Evolutionary conservation across 2,888 invertebrate genomes (phyloP).

Genomic region (Aphidoletes aphidimyza): DNA sequence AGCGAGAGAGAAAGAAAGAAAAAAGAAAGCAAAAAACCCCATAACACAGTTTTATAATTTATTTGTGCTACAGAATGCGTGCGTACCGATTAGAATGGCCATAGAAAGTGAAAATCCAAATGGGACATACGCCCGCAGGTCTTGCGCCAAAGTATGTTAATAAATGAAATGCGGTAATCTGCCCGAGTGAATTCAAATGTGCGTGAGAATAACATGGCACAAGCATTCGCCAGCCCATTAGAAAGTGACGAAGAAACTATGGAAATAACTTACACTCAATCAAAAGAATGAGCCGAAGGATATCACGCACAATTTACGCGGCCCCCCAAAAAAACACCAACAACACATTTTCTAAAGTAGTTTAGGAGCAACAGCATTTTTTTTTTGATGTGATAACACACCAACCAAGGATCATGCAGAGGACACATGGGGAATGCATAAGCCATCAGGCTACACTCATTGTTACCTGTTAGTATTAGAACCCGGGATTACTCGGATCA

Average conservation of each 20-base stretch:
- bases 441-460: no score
- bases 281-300: conserved; percentile 18
- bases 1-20: not conserved
- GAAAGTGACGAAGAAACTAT: conserved; percentile 11
- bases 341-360: not conserved
- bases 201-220: not conserved
- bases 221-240: conserved; percentile 3
- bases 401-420: not conserved
- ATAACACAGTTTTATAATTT: conserved; percentile 51
- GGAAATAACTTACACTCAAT: conserved; percentile 21
- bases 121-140: conserved; percentile 7
- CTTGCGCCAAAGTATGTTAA: not conserved
- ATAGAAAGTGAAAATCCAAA: conserved; percentile 49
- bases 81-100: conserved; percentile 15
- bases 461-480: no score
- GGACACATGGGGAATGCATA: no score
- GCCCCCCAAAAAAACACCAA: not conserved
- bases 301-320: conserved; percentile 42
- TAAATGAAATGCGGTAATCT: conserved; percentile 40
- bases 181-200: conserved; percentile 15
- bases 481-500: no score
- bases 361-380: not conserved
- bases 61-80: conserved; percentile 22
- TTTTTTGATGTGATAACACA: not conserved
- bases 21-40: not conserved